These are phyloP conservation scores for Australoheros scitulus DNA, from an alignment of 2,113 vertebrate genomes.

Conservation along the genomic window DNA sequence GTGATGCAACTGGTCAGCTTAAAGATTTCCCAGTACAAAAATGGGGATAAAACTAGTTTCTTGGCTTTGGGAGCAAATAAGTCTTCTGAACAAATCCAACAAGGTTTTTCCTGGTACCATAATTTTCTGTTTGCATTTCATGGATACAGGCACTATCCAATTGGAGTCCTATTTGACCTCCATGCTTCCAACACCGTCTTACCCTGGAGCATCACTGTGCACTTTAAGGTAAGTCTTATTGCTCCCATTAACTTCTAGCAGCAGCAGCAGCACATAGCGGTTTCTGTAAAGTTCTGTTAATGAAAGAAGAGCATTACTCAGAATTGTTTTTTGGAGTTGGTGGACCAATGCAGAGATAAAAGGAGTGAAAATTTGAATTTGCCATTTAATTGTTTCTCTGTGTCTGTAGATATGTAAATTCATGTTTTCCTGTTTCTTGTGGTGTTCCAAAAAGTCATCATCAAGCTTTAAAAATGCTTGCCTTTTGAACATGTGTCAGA, in stretches of 20 bases:
- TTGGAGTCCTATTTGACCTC: conserved; percentile 96
- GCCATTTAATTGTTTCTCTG: background rate
- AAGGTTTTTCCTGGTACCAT: background rate
- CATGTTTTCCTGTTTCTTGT: background rate
- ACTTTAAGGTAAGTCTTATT: conserved; percentile 87
- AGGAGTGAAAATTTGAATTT: background rate
- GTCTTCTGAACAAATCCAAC: background rate
- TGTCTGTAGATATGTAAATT: background rate
- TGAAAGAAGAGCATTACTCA: background rate
- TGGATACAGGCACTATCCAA: conserved; percentile 91
- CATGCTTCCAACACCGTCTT: conserved; percentile 93
- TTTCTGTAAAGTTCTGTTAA: background rate
- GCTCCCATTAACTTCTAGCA: background rate
- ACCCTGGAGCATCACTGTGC: conserved; percentile 96
- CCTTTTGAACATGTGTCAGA: conserved; percentile 73
- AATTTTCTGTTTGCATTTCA: conserved; percentile 31
- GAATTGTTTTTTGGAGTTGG: background rate
- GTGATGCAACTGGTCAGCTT: background rate
- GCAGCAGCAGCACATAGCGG: background rate
- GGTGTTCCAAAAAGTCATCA: background rate
- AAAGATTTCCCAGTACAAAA: accelerated
- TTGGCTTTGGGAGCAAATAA: background rate
- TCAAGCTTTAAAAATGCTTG: background rate
- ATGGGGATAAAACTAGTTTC: background rate
- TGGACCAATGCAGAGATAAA: background rate